Conservation (phyloP, 2,113 vertebrate species). For the Chaetorhynchus papuensis region DNA sequence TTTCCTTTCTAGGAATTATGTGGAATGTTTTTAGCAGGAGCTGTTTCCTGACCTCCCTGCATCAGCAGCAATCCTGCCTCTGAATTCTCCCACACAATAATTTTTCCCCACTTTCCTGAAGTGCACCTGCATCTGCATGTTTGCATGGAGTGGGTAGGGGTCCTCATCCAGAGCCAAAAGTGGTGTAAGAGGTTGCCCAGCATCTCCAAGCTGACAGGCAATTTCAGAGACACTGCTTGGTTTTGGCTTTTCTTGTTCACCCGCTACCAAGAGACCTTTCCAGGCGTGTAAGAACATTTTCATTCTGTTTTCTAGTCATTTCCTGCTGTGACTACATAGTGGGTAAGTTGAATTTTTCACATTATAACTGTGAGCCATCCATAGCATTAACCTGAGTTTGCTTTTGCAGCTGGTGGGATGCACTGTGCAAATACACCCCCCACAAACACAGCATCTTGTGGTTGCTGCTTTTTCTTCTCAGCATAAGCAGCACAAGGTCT, state of each 20-base stretch:
- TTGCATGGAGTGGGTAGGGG: background rate
- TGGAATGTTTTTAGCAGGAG: background rate
- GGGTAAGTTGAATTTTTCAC: constrained; percentile 72
- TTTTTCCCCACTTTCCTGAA: background rate
- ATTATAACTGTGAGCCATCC: background rate
- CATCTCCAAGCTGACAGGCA: background rate
- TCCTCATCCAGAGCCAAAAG: background rate
- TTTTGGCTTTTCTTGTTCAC: background rate
- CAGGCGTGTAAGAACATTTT: background rate
- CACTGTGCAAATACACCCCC: background rate
- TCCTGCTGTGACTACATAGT: constrained; percentile 75
- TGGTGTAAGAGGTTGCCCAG: background rate
- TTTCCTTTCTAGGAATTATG: background rate
- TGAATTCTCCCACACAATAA: background rate
- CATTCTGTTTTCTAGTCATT: constrained; percentile 77
- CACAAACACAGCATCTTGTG: background rate
- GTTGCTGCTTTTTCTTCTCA: background rate
- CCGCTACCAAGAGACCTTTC: background rate
- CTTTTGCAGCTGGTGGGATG: background rate
- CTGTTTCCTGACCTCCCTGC: background rate
- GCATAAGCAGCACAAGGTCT: background rate
- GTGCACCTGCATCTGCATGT: background rate
- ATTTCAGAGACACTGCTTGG: background rate
- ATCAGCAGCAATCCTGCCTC: background rate
- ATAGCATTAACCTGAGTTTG: background rate